Base-by-base conservation (phyloP, 2,797 vertebrate genomes). In the Cuniculus paca region DNA sequence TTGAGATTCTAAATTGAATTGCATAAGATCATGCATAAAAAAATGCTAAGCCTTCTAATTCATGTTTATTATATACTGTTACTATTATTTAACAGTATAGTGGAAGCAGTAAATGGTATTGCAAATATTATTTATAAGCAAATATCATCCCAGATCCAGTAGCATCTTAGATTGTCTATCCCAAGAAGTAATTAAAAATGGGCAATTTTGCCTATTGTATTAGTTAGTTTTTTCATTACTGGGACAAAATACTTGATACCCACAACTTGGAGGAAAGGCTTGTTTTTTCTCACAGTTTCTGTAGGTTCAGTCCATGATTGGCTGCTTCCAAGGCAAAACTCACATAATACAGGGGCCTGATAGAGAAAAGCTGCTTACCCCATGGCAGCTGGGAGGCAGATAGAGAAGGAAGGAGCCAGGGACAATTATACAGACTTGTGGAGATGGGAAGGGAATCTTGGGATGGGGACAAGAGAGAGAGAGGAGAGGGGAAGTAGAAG, bases 81-180 rank as follows among this genome's bases (percentile, higher is more conserved):
- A 72, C 36, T 42, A 24, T 52, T 61, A 70, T 50, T 70, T 28
- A 39, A 75, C 16, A 92, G 22, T 34, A 45, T 68, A 74, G 3
- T 31, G 75, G 39, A 77, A 77, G 70, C 26, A 87, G 11, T 8
- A 68, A 93, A 36, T 61, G 34, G 22, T 36, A 77, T 58, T 95
- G 75, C 50, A 63, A 94, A 39, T 78, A 77, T 75, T 81, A 52
- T 63, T 91, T 91, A 81, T 79, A 95, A 91, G 52, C 6, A 63
- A 85, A 1, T 60, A n/a, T 17, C 11, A 88, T 60, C 34, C 16
- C 34, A 77, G 20, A 42, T 58, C 19, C 19, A 77, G 20, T 50
- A 79, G 81, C 24, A 70, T 82, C 31, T 91, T 74, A 13, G 31
- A 72, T 36, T 90, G 16, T n/a, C 48, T 75, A 5, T 61, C 24